phyloP scores from a whole-genome alignment of 2,888 invertebrate genomes.

The Itoplectis maculator region DNA sequence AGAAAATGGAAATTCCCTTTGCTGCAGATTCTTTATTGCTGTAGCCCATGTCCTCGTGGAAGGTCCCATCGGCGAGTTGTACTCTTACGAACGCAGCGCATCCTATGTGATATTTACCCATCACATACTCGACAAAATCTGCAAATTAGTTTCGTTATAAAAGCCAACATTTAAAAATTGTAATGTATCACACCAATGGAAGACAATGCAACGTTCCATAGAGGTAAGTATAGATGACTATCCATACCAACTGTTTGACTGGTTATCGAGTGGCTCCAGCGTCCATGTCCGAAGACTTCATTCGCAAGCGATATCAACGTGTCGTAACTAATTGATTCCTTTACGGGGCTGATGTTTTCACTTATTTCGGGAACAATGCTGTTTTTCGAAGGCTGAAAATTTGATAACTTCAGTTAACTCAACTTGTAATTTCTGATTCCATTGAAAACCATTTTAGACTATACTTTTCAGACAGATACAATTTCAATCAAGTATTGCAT shows the following conservation, averaged over 20 bases:
- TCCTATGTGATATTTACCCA: constrained; percentile 74
- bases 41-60: constrained; percentile 77
- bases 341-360: constrained; percentile 10
- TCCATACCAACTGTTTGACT: constrained; percentile 74
- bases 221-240: neutral
- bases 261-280: constrained; percentile 75
- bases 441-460: neutral
- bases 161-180: neutral
- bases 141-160: constrained; percentile 15
- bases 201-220: neutral
- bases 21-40: constrained; percentile 67
- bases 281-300: constrained; percentile 70
- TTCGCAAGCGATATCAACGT: constrained; percentile 73
- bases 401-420: neutral
- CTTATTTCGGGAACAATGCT: constrained; percentile 14
- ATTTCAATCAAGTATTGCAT: constrained; percentile 65
- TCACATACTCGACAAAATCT: constrained; percentile 75
- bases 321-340: constrained; percentile 56
- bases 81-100: constrained; percentile 74
- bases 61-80: constrained; percentile 71
- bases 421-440: neutral
- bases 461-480: constrained; percentile 55
- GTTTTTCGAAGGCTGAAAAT: constrained; percentile 57
- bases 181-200: neutral
- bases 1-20: constrained; percentile 72